These are phyloP conservation scores for Hydroisotoma schaefferi DNA, from an alignment of 2,888 invertebrate genomes.

Conservation along the genomic window DNA sequence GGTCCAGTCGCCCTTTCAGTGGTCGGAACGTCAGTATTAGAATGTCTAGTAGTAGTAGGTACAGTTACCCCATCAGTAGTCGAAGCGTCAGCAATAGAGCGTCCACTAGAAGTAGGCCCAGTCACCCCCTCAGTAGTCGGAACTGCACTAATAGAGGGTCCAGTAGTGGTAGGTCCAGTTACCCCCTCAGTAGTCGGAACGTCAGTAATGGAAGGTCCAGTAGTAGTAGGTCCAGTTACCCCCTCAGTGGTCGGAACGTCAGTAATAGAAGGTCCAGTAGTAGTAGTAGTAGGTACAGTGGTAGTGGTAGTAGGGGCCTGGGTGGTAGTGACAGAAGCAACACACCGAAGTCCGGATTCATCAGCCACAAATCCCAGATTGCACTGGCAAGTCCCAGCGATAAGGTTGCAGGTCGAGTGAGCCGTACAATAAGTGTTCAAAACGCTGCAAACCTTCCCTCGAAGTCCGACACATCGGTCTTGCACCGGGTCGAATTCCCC, in stretches of 20 bases:
- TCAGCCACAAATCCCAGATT: not conserved
- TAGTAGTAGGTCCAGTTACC: not conserved
- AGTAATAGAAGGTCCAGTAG: not conserved
- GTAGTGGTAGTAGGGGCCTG: not conserved
- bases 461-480: constrained; percentile 3
- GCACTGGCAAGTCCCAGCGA: not conserved
- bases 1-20: too few species aligned
- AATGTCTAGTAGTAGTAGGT: too few species aligned
- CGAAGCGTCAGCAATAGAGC: not conserved
- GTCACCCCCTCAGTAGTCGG: too few species aligned
- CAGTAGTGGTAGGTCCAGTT: not conserved
- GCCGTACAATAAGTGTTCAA: not conserved
- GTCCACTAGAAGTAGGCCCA: not conserved
- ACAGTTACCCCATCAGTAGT: not conserved
- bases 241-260: not conserved
- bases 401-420: not conserved
- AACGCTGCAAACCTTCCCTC: not conserved
- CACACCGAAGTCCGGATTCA: not conserved
- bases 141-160: not conserved
- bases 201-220: not conserved
- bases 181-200: too few species aligned
- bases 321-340: not conserved
- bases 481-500: constrained; percentile 1
- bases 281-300: not conserved
- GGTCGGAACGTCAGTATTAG: too few species aligned